Evolutionary conservation across 1,140 invertebrate genomes (phyloP).

Genomic region (Penaeus chinensis): DNA sequence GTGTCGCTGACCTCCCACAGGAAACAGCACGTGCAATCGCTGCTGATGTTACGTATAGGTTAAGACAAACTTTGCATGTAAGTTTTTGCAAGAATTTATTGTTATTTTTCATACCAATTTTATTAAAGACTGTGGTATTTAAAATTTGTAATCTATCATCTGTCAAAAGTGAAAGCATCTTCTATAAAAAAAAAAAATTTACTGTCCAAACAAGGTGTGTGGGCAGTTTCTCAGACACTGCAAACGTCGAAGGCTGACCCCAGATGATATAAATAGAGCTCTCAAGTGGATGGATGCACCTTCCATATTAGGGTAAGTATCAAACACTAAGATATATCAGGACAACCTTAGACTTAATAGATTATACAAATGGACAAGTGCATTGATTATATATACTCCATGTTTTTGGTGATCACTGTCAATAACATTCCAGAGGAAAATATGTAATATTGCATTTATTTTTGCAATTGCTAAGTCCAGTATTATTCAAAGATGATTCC

Average conservation of each 20-base stretch:
- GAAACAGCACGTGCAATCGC: slow-evolving; percentile 47
- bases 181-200: not conserved
- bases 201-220: slow-evolving; percentile 34
- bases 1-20: slow-evolving; percentile 53
- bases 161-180: no score
- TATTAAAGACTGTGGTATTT: not conserved
- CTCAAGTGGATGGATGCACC: slow-evolving; percentile 58
- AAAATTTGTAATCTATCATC: not conserved
- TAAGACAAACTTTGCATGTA: slow-evolving; percentile 54
- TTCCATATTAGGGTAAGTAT: slow-evolving; percentile 47
- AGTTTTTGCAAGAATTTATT: not conserved
- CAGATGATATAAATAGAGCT: slow-evolving; percentile 59
- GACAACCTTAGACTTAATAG: not conserved
- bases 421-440: no score
- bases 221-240: slow-evolving; percentile 54
- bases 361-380: not conserved
- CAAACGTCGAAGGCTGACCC: slow-evolving; percentile 55
- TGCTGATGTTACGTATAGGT: slow-evolving; percentile 59
- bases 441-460: no score
- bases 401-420: not conserved
- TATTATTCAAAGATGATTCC: not conserved
- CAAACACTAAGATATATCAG: not conserved
- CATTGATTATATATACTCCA: not conserved
- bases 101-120: not conserved
- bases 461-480: not conserved